phyloP scores from a whole-genome alignment of 2,888 invertebrate species.

The Pediacus dermestoides region DNA sequence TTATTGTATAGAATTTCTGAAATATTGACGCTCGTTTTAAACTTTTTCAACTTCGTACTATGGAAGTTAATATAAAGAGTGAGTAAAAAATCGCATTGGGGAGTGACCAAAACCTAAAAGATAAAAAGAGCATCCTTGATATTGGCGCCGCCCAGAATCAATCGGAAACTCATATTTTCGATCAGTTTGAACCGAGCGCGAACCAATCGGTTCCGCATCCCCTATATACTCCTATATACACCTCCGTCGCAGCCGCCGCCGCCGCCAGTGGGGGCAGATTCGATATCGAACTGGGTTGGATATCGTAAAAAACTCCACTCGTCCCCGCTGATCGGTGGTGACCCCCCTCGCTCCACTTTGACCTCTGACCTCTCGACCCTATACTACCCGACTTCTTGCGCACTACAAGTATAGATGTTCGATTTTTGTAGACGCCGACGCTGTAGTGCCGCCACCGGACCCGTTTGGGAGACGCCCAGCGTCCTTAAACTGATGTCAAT shows the following conservation, averaged over 20 bases:
- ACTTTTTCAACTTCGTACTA: too few relatives aligned
- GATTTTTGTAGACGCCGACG: constrained; percentile 49
- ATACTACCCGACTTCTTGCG: constrained; percentile 42
- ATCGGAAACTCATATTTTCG: neutral
- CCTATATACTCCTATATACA: constrained; percentile 3
- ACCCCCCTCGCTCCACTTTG: constrained; percentile 24
- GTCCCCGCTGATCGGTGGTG: constrained; percentile 30
- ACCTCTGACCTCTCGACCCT: constrained; percentile 33
- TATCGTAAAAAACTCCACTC: constrained; percentile 48
- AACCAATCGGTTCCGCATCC: constrained; percentile 5
- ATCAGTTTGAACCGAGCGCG: neutral
- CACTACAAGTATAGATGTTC: constrained; percentile 48
- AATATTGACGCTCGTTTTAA: too few relatives aligned
- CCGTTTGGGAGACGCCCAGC: constrained; percentile 30
- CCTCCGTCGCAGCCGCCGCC: neutral
- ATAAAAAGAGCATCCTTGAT: too few relatives aligned
- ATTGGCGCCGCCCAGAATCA: constrained; percentile 1
- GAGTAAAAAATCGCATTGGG: too few relatives aligned
- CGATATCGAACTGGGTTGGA: constrained; percentile 44
- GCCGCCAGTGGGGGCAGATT: constrained; percentile 19
- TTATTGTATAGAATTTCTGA: too few relatives aligned
- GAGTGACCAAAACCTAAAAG: too few relatives aligned
- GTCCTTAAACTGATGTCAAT: constrained; percentile 27
- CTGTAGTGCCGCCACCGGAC: constrained; percentile 33
- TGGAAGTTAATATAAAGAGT: too few relatives aligned